Evolutionary conservation across 2,888 invertebrate genomes (phyloP), one percentile per base, ranked within the genome.

Genomic region (Phalera bucephala): DNA sequence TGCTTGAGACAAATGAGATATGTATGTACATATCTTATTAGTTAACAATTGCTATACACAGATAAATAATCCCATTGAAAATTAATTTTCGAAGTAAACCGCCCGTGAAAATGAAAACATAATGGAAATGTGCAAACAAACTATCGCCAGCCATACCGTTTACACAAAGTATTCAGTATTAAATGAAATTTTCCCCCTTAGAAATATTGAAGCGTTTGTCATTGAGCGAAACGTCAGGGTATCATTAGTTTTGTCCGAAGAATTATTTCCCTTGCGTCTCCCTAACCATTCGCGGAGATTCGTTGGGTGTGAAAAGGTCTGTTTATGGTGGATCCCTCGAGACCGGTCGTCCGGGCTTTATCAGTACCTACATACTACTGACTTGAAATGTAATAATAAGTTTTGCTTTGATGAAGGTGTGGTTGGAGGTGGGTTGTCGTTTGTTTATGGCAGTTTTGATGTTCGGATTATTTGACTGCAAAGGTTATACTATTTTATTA

Each of bases 161-260:
- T 9, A 30, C 27, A 12, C 4, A 13, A n/a, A 44, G 23, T 13
- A 21, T 15, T 22, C 6, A 12, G 12, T 25, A 25, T 12, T 21
- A 10, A 33, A 23, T 28, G 7, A 11, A 36, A 41, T 33, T 15
- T 11, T 43, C 27, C 25, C 1, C 10, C 32, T 10, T 11, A 34
- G 22, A 30, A 41, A 11, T 42, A 34, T 37, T 30, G 26, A 30
- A 34, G 17, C 27, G 21, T 35, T 37, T 33, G 30, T 49, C 34
- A 43, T 29, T 43, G 1, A 6, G 12, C n/a, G 4, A 31, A 32
- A 25, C 34, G 11, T 23, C 26, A 12, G 26, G 27, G 19, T 31
- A 32, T 49, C 46, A 43, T 48, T 47, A 37, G 9, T 49, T 35
- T 6, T 4, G 32, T 4, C 11, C 12, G 12, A 11, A 35, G 33